Evolutionary conservation across 2,888 invertebrate species (phyloP), one percentile per base, ranked within the genome.

Genomic region (Tridacna crocea): DNA sequence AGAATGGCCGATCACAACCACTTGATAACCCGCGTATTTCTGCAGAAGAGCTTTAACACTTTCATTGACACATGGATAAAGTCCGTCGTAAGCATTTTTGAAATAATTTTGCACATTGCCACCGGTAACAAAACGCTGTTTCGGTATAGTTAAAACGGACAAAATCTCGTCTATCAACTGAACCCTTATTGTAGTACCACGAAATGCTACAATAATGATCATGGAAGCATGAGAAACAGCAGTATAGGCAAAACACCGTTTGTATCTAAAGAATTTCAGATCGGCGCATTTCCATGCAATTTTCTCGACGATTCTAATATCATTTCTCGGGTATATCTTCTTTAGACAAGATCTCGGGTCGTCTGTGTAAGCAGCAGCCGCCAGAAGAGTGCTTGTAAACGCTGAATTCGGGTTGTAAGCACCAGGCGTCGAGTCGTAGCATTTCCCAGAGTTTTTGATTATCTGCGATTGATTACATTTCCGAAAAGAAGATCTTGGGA

Each of bases 81-180:
- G 36, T 36, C 80, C 72, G 22, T 80, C 60, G 58, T 73, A 74
- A 10, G 85, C 85, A 46, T 78, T 65, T 15, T 65, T 46, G 66
- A 85, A 85, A 77, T 85, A 85, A 12, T 22, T 48, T 27, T 85
- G 82, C 11, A 81, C 80, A 6, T 48, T 36, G 10, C 85, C 85
- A 2, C 85, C 85, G 2, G 47, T 55, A 27, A 63, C 46, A 58
- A 80, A 80, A 0, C n/a, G 22, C 22, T 24, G 47, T 46, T 73
- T 80, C 10, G 75, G 72, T 36, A 60, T 27, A 0, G 74, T 58
- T 17, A 72, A 15, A 17, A 27, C 36, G 17, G 76, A 63, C 24
- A 74, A 48, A 0, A 80, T 46, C 36, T 79, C 65, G 36, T 84
- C 79, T 22, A 58, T 12, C 13, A 84, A 19, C 48, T 84, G 84